Base-by-base conservation (phyloP, 2,797 vertebrate genomes). In the Hippoglossus hippoglossus region DNA sequence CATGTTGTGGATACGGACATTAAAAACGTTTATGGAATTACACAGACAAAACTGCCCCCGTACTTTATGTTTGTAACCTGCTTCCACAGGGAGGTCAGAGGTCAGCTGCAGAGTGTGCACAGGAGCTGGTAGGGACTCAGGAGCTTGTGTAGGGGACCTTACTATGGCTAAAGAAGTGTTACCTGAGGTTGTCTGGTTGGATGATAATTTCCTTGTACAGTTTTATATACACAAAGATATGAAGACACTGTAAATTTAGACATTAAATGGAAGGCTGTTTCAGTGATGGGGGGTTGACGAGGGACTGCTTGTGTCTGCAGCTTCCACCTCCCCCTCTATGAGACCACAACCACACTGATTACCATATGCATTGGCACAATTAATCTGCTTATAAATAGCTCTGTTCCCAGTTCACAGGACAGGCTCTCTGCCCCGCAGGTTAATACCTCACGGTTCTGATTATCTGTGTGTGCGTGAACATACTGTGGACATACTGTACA, bases 311-410 rank as follows among this genome's bases (percentile, higher is more conserved):
- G 36, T 39, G 10, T 39, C 11, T 39, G 12, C 11, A 3, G 56
- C 71, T 52, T 74, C 50, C 63, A 64, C 72, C 60, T 51, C 73
- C 77, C 75, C 75, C 80, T 72, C 62, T 78, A 59, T 67, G 41
- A 80, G 67, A 60, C 63, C 72, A 60, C 61, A 67, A 24, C 85
- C 82, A 65, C 50, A 72, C 83, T 87, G 84, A 93, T 91, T 85
- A 91, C 66, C 89, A 90, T 90, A 89, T 85, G 86, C 88, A 89
- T 82, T 83, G 81, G 77, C 77, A 87, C 90, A 91, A 93, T 93
- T 91, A 90, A 87, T 84, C 75, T 75, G 81, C 78, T 85, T 90
- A 85, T 86, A 91, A 92, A 93, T 89, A 93, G 84, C 79, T 74
- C 54, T 70, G 77, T 78, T 86, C 73, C 55, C 72, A 55, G 77